phyloP scores from a whole-genome alignment of 2,888 invertebrate species.

The Ophion slaviceki region DNA sequence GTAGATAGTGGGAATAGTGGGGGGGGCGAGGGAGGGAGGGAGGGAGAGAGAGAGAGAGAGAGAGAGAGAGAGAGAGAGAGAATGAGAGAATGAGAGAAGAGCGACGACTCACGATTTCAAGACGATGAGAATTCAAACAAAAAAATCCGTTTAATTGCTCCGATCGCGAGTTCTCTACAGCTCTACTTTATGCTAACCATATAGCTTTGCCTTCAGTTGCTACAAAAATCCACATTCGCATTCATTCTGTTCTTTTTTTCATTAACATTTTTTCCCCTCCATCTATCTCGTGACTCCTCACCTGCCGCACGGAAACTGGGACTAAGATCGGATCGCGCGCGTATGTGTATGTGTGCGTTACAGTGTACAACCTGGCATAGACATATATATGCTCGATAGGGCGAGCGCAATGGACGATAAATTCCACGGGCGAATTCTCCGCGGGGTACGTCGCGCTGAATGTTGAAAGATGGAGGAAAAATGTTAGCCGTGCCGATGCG shows the following conservation, averaged over 20 bases:
- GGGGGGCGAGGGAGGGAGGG: too few species aligned
- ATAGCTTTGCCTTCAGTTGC: slow-evolving; percentile 9
- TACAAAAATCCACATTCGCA: slow-evolving; percentile 27
- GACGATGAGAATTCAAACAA: slow-evolving; percentile 44
- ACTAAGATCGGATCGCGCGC: slow-evolving; percentile 56
- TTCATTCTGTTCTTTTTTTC: slow-evolving; percentile 16
- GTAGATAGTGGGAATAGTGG: too few species aligned
- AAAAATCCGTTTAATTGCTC: slow-evolving; percentile 66
- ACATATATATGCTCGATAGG: background rate
- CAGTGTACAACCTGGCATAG: slow-evolving; percentile 18
- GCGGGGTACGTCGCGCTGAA: slow-evolving; percentile 57
- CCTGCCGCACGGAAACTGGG: slow-evolving; percentile 32
- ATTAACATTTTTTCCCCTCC: slow-evolving; percentile 13
- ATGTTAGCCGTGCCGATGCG: slow-evolving; percentile 51
- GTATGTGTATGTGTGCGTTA: background rate
- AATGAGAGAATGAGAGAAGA: background rate
- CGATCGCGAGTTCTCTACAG: slow-evolving; percentile 48
- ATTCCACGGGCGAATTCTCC: slow-evolving; percentile 65
- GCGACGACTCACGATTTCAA: slow-evolving; percentile 50
- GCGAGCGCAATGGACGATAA: slow-evolving; percentile 61
- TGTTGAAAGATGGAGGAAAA: slow-evolving; percentile 56
- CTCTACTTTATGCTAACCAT: slow-evolving; percentile 4
- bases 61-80: slow-evolving; percentile 3
- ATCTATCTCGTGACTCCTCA: slow-evolving; percentile 26
- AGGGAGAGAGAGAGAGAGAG: too few species aligned